These are phyloP conservation scores for Yponomeuta sedellus DNA, from an alignment of 2,888 invertebrate species.

Conservation along the genomic window DNA sequence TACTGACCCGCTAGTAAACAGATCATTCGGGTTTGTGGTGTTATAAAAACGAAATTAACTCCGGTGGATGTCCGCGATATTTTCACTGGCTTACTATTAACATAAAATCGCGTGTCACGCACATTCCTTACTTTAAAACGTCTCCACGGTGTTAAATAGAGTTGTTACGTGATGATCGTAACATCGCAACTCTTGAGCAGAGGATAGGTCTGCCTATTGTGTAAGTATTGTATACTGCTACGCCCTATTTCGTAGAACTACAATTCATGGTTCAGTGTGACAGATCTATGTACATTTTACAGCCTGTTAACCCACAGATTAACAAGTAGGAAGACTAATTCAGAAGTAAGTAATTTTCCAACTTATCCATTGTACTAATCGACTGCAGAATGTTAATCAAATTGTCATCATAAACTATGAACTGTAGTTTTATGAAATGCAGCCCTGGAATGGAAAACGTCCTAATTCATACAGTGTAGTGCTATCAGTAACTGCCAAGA, in stretches of 20 bases:
- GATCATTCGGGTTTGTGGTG: conserved; percentile 77
- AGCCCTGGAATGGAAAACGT: not conserved
- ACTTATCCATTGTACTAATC: too few relatives aligned
- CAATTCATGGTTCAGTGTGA: too few relatives aligned
- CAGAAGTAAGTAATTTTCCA: too few relatives aligned
- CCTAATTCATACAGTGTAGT: not conserved
- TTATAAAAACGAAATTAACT: conserved; percentile 76
- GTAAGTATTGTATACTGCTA: not conserved
- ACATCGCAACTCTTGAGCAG: not conserved
- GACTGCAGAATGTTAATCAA: too few relatives aligned
- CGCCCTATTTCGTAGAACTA: too few relatives aligned
- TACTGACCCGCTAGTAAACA: conserved; percentile 77
- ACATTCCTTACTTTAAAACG: conserved; percentile 48
- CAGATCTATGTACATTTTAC: too few relatives aligned
- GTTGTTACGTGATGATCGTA: not conserved
- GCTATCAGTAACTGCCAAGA: not conserved
- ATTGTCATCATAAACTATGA: too few relatives aligned
- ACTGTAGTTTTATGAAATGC: too few relatives aligned
- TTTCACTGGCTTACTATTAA: conserved; percentile 54
- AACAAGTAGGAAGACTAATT: too few relatives aligned
- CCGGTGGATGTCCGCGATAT: conserved; percentile 66
- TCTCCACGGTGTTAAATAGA: conserved; percentile 31
- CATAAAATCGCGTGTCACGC: conserved; percentile 48
- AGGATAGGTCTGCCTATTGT: not conserved
- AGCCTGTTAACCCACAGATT: too few relatives aligned